phyloP scores from a whole-genome alignment of 1,140 invertebrate genomes.

The Hycleus cichorii region DNA sequence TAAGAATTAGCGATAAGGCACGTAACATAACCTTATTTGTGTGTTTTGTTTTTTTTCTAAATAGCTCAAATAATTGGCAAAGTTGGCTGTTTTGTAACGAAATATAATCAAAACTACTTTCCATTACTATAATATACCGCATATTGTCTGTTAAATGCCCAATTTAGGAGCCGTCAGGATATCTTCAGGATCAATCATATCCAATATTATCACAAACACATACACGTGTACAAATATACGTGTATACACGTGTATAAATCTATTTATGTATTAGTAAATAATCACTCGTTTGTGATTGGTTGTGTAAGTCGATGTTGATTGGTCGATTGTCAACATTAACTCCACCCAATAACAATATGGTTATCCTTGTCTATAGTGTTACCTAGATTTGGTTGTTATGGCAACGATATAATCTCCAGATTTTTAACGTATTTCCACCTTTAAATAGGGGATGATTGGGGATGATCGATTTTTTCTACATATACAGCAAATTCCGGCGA shows the following conservation, averaged over 20 bases:
- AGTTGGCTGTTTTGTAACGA: too few species aligned
- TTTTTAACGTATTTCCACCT: slow-evolving; percentile 19
- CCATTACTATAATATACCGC: slow-evolving; percentile 26
- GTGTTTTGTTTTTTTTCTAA: too few species aligned
- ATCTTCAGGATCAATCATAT: slow-evolving; percentile 10
- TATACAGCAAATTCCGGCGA: too few species aligned
- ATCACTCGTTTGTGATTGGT: too few species aligned
- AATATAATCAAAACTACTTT: slow-evolving; percentile 25
- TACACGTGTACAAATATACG: neutral
- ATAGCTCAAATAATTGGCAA: too few species aligned
- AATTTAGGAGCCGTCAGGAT: slow-evolving; percentile 18
- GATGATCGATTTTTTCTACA: neutral
- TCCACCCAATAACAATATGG: too few species aligned
- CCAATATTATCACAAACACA: neutral
- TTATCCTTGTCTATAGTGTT: too few species aligned
- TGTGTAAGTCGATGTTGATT: too few species aligned
- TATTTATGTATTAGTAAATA: too few species aligned
- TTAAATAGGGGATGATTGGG: slow-evolving; percentile 16
- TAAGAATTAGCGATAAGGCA: too few species aligned
- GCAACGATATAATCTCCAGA: slow-evolving; percentile 23
- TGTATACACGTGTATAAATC: neutral
- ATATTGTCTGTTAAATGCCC: slow-evolving; percentile 34
- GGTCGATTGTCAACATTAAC: too few species aligned
- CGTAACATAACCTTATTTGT: too few species aligned
- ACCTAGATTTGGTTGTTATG: slow-evolving; percentile 23